These are phyloP conservation scores for Phoebastria nigripes DNA, from an alignment of 2,797 vertebrate species.

Conservation along the genomic window DNA sequence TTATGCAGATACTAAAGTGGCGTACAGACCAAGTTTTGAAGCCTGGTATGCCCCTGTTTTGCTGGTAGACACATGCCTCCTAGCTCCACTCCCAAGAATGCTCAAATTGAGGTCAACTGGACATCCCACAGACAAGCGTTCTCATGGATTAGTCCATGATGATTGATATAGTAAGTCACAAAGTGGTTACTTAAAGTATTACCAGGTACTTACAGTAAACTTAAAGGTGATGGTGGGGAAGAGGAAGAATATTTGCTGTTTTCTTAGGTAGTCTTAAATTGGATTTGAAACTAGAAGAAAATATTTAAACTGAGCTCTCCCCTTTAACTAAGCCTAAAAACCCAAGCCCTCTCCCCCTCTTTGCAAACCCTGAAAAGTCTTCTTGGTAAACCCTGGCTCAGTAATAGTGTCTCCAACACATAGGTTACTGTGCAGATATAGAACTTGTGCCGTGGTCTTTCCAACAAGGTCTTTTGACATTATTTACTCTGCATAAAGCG, in stretches of 20 bases:
- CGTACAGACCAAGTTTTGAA: background rate
- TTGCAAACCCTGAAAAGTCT: background rate
- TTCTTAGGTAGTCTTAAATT: background rate
- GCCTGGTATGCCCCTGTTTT: background rate
- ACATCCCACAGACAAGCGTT: background rate
- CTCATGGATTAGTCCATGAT: background rate
- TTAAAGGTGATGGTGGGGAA: background rate
- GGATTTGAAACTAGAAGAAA: background rate
- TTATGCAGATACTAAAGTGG: background rate
- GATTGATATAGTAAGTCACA: background rate
- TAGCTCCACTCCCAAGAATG: background rate
- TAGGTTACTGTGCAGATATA: background rate
- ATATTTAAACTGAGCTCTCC: background rate
- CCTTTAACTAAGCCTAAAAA: background rate
- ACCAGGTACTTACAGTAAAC: background rate
- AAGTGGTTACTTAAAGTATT: background rate
- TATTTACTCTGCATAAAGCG: background rate
- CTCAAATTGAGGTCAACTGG: background rate
- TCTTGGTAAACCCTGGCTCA: background rate
- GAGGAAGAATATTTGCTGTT: background rate
- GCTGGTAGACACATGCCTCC: background rate
- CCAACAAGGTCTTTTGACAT: background rate
- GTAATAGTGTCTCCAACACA: background rate
- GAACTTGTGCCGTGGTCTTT: background rate
- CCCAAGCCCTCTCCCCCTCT: background rate